Base-by-base conservation (phyloP, 2,113 vertebrate genomes). In the Aldabrachelys gigantea region DNA sequence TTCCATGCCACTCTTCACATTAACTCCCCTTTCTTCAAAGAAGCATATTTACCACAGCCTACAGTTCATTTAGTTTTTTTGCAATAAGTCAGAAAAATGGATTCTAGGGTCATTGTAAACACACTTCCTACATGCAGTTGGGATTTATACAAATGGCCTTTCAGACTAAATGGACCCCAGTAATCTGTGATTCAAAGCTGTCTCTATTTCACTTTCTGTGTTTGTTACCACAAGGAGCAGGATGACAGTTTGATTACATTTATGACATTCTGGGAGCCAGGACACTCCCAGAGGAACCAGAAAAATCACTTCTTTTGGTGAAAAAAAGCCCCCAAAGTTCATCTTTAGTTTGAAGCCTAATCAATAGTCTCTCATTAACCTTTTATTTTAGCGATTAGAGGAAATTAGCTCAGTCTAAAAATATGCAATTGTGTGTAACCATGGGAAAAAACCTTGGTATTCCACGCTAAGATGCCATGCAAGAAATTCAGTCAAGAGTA, bases 241-340 rank as follows among this genome's bases (percentile, higher is more conserved):
- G 41, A 90, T 96, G 95, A 94, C 92, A 96, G 57, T 85, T 97
- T 96, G 95, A 94, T 95, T 89, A 85, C 76, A 49, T 79, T 93
- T 92, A 91, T 87, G 80, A 92, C 6, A 2, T 91, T 90, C 79
- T 84, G 80, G 81, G 56, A 97, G 54, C 2, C 52, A 90, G 38
- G 19, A 78, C 24, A 91, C 87, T 87, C 88, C 25, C 47, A 85
- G 35, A 56, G 88, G 44, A 94, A 89, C 38, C 89, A 59, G 35
- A 72, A 31, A 92, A 96, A 88, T 82, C 65, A 81, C 24, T 96
- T 86, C 17, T 76, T 97, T 91, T 91, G 57, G 95, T 86, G 25
- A 80, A 84, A 84, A 89, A 85, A 84, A 89, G 24, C 5, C 44
- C 86, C 79, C 54, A 81, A 91, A 62, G 47, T 80, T 91, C 49